These are phyloP conservation scores for Lanius collurio DNA, from an alignment of 2,113 vertebrate genomes.

Conservation along the genomic window DNA sequence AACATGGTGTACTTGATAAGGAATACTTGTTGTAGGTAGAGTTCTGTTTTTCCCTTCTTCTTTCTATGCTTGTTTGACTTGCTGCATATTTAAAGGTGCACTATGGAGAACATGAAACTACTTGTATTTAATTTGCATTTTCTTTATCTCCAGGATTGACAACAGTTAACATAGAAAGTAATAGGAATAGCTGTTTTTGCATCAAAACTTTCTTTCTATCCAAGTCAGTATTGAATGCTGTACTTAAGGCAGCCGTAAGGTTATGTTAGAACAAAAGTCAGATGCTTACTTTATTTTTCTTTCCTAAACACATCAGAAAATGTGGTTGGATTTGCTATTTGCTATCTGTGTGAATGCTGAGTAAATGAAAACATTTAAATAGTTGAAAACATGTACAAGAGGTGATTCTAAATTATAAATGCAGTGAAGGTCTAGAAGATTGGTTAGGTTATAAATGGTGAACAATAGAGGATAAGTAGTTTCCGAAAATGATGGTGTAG, in stretches of 20 bases:
- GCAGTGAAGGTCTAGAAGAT: conserved; percentile 67
- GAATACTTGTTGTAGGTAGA: conserved; percentile 36
- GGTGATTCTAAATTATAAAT: conserved; percentile 78
- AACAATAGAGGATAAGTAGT: conserved; percentile 70
- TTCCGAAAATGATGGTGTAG: conserved; percentile 59
- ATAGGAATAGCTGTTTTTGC: conserved; percentile 29
- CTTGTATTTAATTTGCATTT: conserved; percentile 73
- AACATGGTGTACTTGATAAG: conserved; percentile 41
- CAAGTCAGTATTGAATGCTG: not conserved
- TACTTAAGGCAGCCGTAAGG: not conserved
- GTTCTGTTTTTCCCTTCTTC: conserved; percentile 21
- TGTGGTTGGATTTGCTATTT: conserved; percentile 38
- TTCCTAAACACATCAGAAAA: conserved; percentile 33
- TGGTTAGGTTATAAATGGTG: conserved; percentile 69
- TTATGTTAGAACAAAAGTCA: not conserved
- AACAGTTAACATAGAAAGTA: conserved; percentile 36
- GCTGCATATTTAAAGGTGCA: conserved; percentile 56
- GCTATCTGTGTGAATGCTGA: conserved; percentile 58
- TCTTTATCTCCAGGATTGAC: conserved; percentile 66
- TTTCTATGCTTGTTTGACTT: conserved; percentile 46
- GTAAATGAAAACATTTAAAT: conserved; percentile 72
- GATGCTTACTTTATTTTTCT: not conserved
- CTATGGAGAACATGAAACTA: conserved; percentile 62
- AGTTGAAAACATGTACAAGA: conserved; percentile 71
- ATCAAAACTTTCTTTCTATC: not conserved